These are phyloP conservation scores for Rhipidura dahli DNA, from an alignment of 2,113 vertebrate species.

Conservation along the genomic window DNA sequence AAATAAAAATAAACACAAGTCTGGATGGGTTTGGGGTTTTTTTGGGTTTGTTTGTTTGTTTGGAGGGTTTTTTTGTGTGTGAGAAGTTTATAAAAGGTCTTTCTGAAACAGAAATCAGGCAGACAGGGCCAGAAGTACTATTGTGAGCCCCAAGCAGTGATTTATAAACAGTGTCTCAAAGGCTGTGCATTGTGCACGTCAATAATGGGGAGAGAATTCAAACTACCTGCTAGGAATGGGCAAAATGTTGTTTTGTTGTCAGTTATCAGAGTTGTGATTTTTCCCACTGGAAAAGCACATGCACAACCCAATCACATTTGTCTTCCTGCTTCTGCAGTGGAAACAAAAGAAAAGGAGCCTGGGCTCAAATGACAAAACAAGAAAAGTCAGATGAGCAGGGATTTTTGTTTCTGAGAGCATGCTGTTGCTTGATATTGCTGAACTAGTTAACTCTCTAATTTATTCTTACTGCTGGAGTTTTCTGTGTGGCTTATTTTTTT, in stretches of 20 bases:
- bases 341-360: background rate
- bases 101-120: background rate
- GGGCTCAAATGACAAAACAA: background rate
- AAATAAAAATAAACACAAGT: background rate
- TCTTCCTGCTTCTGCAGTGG: background rate
- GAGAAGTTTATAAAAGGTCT: background rate
- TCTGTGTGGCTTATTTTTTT: background rate
- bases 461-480: conserved; percentile 35
- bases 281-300: background rate
- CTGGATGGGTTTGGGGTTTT: background rate
- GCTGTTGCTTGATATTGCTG: background rate
- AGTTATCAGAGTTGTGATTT: background rate
- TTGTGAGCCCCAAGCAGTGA: background rate
- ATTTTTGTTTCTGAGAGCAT: background rate
- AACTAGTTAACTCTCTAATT: conserved; percentile 22
- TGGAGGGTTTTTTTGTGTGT: no score
- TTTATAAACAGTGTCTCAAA: background rate
- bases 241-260: background rate
- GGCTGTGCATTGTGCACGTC: background rate
- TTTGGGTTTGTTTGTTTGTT: no score
- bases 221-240: background rate
- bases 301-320: background rate
- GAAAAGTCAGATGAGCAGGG: background rate
- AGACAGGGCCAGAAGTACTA: background rate
- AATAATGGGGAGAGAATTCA: background rate